A percentile compares a stretch with the other conserved stretches of the same genome.
Evolutionary conservation across 1,140 invertebrate species (phyloP).

Genomic region (Achroia grisella): DNA sequence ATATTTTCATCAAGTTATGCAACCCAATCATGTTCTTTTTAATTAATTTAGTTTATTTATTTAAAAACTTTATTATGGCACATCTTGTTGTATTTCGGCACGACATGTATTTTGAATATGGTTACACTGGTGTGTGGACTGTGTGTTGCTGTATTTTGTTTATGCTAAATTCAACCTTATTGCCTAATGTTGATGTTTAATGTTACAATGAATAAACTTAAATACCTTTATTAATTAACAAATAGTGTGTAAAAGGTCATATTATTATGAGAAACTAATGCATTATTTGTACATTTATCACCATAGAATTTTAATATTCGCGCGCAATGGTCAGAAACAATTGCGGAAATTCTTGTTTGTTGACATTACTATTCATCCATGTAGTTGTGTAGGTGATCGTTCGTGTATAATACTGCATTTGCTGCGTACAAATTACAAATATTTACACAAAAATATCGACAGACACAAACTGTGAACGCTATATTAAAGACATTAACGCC

Average conservation of each 20-base stretch:
- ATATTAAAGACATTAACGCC: slow-evolving; percentile 29
- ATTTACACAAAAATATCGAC: slow-evolving; percentile 32
- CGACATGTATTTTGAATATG: no score
- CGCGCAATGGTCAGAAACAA: slow-evolving; percentile 24
- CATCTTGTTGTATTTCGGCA: no score
- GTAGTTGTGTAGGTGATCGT: slow-evolving; percentile 48
- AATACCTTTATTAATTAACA: no score
- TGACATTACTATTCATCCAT: slow-evolving; percentile 67
- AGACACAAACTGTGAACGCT: slow-evolving; percentile 27
- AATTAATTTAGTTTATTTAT: no score
- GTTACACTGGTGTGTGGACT: no score
- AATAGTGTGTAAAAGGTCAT: no score
- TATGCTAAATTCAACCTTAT: slow-evolving; percentile 4
- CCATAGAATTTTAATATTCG: slow-evolving; percentile 24
- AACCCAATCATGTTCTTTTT: no score
- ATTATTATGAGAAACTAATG: no score
- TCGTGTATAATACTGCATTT: slow-evolving; percentile 47
- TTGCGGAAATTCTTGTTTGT: slow-evolving; percentile 55
- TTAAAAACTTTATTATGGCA: no score
- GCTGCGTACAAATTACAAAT: slow-evolving; percentile 34
- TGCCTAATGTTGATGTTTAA: background rate
- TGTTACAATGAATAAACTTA: slow-evolving; percentile 2
- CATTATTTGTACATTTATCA: no score
- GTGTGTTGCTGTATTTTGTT: no score
- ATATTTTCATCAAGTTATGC: no score